Evolutionary conservation across 2,797 vertebrate genomes (phyloP), one percentile per base, ranked within the genome.

Genomic region (Cuniculus paca): DNA sequence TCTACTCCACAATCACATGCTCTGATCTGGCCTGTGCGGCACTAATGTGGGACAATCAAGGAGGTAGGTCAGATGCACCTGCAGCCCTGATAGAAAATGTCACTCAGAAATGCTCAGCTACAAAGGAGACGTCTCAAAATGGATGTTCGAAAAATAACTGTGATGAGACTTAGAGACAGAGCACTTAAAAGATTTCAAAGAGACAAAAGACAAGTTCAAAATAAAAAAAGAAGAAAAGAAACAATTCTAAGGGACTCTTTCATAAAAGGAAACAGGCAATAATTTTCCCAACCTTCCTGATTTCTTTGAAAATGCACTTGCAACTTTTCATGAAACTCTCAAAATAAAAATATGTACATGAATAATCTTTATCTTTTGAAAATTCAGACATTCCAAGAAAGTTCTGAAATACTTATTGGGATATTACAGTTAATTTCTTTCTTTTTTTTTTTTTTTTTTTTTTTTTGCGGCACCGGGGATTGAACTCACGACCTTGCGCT

Each of bases 1-100:
- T 31, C 78, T 28, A 58, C 28, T 42, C 17, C 28, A 78, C 3
- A 60, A 90, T 83, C 92, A 91, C 56, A 7, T 68, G 39, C 36
- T 5, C 54, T 42, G 28, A 63, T 24, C 22, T 80, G 74, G 82
- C 34, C 88, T 26, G 75, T 22, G 65, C 2, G 28, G 78, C 58
- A n/a, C n/a, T 65, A 60, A 92, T 16, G 42, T 28, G 24, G 79
- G 42, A 50, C 72, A 88, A 91, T 95, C 82, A 54, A 45, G 50
- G 72, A 84, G 65, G 78, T 13, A 5, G 5, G 90, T 84, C 39
- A 52, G 80, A 65, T 36, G 42, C 60, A 74, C 90, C 83, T 87
- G 20, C 50, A 97, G 86, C 91, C 82, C 94, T 95, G 84, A 91
- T 63, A 81, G 92, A 92, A 98, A 97, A 95, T 91, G 92, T 95